Base-by-base conservation (phyloP, 2,888 invertebrate species). In the Stenurella melanura region DNA sequence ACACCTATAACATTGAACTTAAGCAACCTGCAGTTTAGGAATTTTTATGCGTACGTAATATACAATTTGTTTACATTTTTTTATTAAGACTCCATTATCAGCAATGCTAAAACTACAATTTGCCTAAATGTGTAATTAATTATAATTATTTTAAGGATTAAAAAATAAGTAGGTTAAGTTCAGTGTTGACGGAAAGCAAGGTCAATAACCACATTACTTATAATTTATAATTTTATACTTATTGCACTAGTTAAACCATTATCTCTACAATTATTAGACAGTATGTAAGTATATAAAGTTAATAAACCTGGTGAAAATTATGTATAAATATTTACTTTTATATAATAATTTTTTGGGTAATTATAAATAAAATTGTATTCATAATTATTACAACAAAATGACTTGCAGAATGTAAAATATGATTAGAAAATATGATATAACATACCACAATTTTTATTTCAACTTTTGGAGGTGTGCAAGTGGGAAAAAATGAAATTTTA, bases 81-180 rank as follows among this genome's bases (percentile, higher is more conserved):
- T 26, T 26, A 26, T 26, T 26, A 26, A 26, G 21, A 26, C 4
- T 26, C 21, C 21, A 26, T 26, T 26, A 26, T 26, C 21, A 26
- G 21, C 21, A 26, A 26, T 26, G 21, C 21, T 26, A 26, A 26
- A 3, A 26, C 21, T 26, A 26, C 21, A 26, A 3, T 26, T 26
- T 26, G 21, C 21, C 4, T 26, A 26, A 26, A 26, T 26, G 21
- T 38, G 38, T 38, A 61, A n/a, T 61, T 61, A 61, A 34, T 61
- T 38, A 18, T 38, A 61, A n/a, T 61, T 61, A 61, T 61, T 61
- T 61, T 61, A 30, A 61, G 21, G 61, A 61, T n/a, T 34, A 30
- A 68, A 17, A 21, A 50, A 72, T 72, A n/a, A n/a, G 18, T 72
- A 42, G 26, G 72, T 63, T 72, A 72, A 72, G 72, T 72, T 72